phyloP scores from a whole-genome alignment of 2,888 invertebrate genomes.

The Phymatocera aterrima region DNA sequence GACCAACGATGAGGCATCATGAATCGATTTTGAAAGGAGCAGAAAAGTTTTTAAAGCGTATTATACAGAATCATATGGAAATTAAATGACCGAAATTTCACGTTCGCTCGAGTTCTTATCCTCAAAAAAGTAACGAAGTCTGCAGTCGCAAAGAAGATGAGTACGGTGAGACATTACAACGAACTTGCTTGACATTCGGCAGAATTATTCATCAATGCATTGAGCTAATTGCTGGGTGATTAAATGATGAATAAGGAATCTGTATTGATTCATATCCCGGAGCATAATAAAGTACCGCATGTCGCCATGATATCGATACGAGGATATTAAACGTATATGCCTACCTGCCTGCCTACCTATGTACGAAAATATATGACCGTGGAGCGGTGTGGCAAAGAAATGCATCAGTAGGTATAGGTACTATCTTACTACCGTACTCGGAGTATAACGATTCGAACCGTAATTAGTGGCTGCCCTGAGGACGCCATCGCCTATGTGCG shows the following conservation, averaged over 20 bases:
- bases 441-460: conserved; percentile 29
- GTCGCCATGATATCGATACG: neutral
- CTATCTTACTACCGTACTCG: conserved; percentile 3
- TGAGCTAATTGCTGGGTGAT: neutral
- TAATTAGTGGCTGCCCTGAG: conserved; percentile 29
- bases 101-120: too few species aligned
- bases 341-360: too few species aligned
- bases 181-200: too few species aligned
- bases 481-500: conserved; percentile 12
- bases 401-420: conserved; percentile 6
- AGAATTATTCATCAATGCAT: neutral
- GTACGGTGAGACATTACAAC: too few species aligned
- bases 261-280: neutral
- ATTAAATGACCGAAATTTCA: too few species aligned
- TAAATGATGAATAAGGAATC: neutral
- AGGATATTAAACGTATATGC: neutral
- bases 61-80: too few species aligned
- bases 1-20: too few species aligned
- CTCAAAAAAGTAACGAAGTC: too few species aligned
- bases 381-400: conserved; percentile 6
- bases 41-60: too few species aligned
- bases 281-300: neutral
- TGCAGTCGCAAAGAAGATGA: too few species aligned
- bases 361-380: conserved; percentile 8
- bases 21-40: too few species aligned